Evolutionary conservation across 2,113 vertebrate species (phyloP).

Genomic region (Brienomyrus brachyistius): DNA sequence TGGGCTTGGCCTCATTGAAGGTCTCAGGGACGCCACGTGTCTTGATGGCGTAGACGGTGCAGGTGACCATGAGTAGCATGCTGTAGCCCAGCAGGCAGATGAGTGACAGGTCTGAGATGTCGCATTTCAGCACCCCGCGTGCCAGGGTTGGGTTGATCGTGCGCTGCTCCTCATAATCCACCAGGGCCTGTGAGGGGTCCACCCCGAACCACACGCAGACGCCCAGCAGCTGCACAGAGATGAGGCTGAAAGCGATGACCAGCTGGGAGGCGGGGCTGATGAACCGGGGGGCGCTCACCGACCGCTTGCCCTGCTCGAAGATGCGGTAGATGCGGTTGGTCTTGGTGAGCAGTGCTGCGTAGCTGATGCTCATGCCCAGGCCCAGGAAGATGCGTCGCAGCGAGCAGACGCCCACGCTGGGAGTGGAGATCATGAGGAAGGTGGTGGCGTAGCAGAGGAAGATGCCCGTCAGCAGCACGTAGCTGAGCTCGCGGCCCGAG

Average conservation of each 20-base stretch:
- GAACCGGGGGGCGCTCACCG: conserved; percentile 81
- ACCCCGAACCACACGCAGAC: conserved; percentile 93
- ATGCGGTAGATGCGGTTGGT: conserved; percentile 58
- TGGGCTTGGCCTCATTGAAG: conserved; percentile 96
- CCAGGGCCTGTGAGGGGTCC: conserved; percentile 86
- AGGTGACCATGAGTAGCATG: conserved; percentile 97
- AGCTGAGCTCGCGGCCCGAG: conserved; percentile 88
- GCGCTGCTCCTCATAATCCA: conserved; percentile 93
- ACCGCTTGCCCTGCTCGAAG: conserved; percentile 95
- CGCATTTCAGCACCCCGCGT: conserved; percentile 77
- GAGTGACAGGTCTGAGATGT: conserved; percentile 93
- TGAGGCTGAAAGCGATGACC: conserved; percentile 90
- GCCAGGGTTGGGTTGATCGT: conserved; percentile 81
- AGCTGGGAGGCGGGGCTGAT: conserved; percentile 93
- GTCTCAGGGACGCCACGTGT: conserved; percentile 90
- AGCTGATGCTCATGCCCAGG: conserved; percentile 93
- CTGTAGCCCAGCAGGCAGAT: conserved; percentile 95
- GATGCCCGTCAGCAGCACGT: conserved; percentile 87
- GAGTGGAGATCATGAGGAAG: conserved; percentile 89
- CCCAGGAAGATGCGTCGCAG: conserved; percentile 86
- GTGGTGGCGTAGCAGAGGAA: conserved; percentile 92
- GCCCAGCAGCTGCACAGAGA: conserved; percentile 87
- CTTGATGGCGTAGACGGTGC: conserved; percentile 95
- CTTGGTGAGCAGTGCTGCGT: conserved; percentile 85
- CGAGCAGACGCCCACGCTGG: conserved; percentile 77